Conservation (phyloP, 2,888 invertebrate species). For the Drosophila ochracea region DNA sequence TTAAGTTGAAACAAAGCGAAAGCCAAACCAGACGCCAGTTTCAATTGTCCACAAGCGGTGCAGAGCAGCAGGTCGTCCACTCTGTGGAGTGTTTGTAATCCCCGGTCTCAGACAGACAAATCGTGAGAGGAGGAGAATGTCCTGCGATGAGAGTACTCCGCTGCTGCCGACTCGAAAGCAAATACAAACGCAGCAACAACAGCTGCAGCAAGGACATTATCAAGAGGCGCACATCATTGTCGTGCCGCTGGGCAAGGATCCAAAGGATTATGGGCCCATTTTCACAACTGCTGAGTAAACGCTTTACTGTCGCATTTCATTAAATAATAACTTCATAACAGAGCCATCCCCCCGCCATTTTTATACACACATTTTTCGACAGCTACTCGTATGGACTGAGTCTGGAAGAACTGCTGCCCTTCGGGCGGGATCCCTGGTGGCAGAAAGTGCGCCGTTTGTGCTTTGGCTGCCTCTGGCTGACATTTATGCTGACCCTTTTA, state of each 20-base stretch:
- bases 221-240: conserved; percentile 67
- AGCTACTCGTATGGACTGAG: conserved; percentile 84
- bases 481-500: conserved; percentile 86
- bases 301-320: conserved; percentile 72
- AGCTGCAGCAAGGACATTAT: conserved; percentile 46
- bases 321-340: conserved; percentile 73
- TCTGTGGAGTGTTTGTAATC: conserved; percentile 61
- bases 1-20: conserved; percentile 71
- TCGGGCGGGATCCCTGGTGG: conserved; percentile 86
- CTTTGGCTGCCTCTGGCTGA: conserved; percentile 86
- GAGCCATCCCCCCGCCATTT: neutral
- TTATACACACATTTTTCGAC: conserved; percentile 27
- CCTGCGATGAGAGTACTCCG: conserved; percentile 73
- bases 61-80: conserved; percentile 10
- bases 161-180: conserved; percentile 56
- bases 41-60: conserved; percentile 53
- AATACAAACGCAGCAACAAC: conserved; percentile 15
- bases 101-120: conserved; percentile 33
- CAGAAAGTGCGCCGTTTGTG: conserved; percentile 85
- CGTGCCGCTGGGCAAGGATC: conserved; percentile 64
- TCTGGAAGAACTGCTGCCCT: conserved; percentile 86
- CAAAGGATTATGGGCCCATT: conserved; percentile 74
- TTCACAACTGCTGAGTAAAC: conserved; percentile 80
- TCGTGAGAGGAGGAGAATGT: conserved; percentile 55
- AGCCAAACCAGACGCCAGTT: conserved; percentile 53